Conservation (phyloP, 92 coral and sea anemone genomes). For the Porites cylindrica region DNA sequence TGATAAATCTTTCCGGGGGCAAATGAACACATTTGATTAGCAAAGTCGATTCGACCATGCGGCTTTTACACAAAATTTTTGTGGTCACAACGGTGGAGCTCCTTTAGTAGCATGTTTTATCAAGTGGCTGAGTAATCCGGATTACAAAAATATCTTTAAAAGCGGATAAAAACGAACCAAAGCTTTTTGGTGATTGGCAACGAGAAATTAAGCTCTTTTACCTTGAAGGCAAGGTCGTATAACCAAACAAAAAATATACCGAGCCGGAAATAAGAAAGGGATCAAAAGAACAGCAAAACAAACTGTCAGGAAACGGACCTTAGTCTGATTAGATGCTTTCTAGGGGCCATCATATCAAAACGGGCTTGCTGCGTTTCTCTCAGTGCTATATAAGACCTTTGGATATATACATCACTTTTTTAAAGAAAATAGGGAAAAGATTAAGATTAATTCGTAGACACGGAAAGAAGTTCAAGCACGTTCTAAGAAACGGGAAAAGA, state of each 20-base stretch:
- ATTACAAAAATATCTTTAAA: not conserved
- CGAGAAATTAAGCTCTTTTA: not conserved
- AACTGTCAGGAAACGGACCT: no score
- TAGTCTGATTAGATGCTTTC: not conserved
- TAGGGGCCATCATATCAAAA: no score
- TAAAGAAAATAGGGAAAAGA: no score
- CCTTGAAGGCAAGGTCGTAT: not conserved
- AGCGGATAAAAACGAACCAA: conserved; percentile 2
- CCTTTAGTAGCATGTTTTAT: not conserved
- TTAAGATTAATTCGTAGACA: no score
- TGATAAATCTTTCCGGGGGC: conserved; percentile 48
- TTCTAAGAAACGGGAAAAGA: no score
- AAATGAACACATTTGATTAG: conserved; percentile 8
- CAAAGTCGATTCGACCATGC: not conserved
- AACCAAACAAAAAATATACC: not conserved
- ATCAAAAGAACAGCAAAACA: not conserved
- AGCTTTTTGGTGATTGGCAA: not conserved
- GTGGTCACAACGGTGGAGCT: not conserved
- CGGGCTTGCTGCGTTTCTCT: no score
- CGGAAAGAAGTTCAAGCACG: no score
- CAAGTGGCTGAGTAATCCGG: not conserved
- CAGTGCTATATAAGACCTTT: no score
- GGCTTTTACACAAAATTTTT: not conserved
- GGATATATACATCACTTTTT: no score
- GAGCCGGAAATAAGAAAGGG: not conserved